Percentiles rank a stretch among this genome's conserved stretches.
Conservation (phyloP, 2,888 invertebrate genomes). For the Noctuana brunneofusca region DNA sequence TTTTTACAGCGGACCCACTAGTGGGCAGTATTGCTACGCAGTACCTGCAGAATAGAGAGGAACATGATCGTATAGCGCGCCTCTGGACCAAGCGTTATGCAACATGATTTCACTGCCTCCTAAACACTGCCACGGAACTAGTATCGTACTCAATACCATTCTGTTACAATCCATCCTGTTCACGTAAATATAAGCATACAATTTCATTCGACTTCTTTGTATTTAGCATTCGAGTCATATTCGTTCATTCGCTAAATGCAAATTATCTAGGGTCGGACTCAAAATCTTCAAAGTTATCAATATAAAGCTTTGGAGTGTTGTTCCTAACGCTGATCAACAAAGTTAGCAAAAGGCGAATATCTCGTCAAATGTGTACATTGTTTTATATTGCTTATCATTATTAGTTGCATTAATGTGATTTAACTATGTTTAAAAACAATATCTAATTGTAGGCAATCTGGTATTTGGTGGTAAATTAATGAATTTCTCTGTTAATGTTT, state of each 20-base stretch:
- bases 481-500: slow-evolving; percentile 56
- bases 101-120: slow-evolving; percentile 86
- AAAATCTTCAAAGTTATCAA: slow-evolving; percentile 26
- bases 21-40: slow-evolving; percentile 99
- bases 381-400: slow-evolving; percentile 61
- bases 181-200: slow-evolving; percentile 58
- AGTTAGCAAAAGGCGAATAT: slow-evolving; percentile 34
- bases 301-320: slow-evolving; percentile 26
- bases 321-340: slow-evolving; percentile 26
- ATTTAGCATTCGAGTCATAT: slow-evolving; percentile 49
- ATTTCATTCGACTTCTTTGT: slow-evolving; percentile 46
- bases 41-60: slow-evolving; percentile 97
- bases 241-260: slow-evolving; percentile 37
- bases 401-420: slow-evolving; percentile 74
- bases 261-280: slow-evolving; percentile 17
- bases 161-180: slow-evolving; percentile 72
- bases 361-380: slow-evolving; percentile 45
- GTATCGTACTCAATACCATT: slow-evolving; percentile 71
- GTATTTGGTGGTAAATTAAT: slow-evolving; percentile 58
- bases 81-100: slow-evolving; percentile 99
- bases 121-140: slow-evolving; percentile 44
- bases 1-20: slow-evolving; percentile 93
- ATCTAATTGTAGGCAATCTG: slow-evolving; percentile 56
- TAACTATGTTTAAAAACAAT: slow-evolving; percentile 56
- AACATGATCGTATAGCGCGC: slow-evolving; percentile 98